Conservation (phyloP, 2,113 vertebrate species). For the Laticauda colubrina region DNA sequence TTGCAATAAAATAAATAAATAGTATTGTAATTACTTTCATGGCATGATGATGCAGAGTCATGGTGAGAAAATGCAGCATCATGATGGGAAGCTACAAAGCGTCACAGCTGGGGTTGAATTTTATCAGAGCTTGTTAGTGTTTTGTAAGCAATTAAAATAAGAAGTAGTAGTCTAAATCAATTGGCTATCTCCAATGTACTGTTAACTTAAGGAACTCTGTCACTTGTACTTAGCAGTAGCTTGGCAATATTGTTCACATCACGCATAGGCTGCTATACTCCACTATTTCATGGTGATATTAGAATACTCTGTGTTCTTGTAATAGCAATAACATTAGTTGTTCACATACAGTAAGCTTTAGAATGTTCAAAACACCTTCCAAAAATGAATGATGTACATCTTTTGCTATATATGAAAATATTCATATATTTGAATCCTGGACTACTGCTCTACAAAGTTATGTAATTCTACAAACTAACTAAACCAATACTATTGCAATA, state of each 20-base stretch:
- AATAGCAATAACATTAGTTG: not conserved
- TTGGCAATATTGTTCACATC: constrained; percentile 27
- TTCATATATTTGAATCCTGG: not conserved
- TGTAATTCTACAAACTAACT: not conserved
- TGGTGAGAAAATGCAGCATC: constrained; percentile 27
- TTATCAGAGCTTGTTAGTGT: constrained; percentile 31
- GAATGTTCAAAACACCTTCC: not conserved
- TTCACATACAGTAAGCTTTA: not conserved
- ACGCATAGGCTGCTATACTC: not conserved
- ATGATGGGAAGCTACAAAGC: constrained; percentile 2
- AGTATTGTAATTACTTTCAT: constrained; percentile 32
- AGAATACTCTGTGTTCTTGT: not conserved
- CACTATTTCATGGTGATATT: not conserved
- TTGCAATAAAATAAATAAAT: constrained; percentile 40
- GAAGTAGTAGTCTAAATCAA: constrained; percentile 48
- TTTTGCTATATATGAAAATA: constrained; percentile 10
- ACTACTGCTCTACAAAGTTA: not conserved
- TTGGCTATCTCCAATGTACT: constrained; percentile 42
- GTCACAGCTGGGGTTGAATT: constrained; percentile 10
- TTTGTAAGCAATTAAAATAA: constrained; percentile 46
- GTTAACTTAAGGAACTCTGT: constrained; percentile 29
- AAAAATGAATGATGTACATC: not conserved
- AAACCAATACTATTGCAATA: not conserved
- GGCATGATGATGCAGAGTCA: constrained; percentile 3
- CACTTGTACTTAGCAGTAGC: constrained; percentile 38